Conservation (phyloP, 2,888 invertebrate genomes). For the Perizoma flavofasciatum region DNA sequence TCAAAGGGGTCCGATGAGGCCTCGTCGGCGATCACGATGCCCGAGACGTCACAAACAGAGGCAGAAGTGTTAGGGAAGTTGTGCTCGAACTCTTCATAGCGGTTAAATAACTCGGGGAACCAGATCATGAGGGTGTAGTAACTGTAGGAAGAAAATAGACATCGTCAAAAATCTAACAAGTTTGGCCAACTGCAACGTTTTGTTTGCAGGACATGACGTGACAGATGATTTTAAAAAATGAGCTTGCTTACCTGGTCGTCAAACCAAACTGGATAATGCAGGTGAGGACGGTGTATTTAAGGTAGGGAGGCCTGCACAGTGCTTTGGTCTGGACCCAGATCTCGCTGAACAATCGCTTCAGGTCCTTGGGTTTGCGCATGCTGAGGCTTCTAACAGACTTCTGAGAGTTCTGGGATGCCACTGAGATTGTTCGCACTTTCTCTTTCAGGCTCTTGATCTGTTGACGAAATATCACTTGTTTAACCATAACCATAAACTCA, state of each 20-base stretch:
- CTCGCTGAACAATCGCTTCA: slow-evolving; percentile 87
- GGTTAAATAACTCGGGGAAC: slow-evolving; percentile 95
- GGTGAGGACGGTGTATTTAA: slow-evolving; percentile 89
- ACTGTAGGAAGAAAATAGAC: slow-evolving; percentile 75
- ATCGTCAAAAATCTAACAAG: neutral
- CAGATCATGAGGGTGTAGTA: slow-evolving; percentile 96
- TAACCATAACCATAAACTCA: too few relatives aligned
- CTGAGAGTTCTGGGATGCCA: slow-evolving; percentile 85
- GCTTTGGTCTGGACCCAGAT: slow-evolving; percentile 90
- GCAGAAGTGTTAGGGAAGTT: slow-evolving; percentile 87
- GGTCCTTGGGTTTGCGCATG: slow-evolving; percentile 88
- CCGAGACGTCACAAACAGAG: slow-evolving; percentile 91
- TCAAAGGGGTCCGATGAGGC: slow-evolving; percentile 78
- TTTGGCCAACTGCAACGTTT: neutral
- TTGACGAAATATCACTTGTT: slow-evolving; percentile 2
- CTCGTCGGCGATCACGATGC: slow-evolving; percentile 82
- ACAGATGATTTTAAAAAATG: neutral
- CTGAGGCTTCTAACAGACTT: slow-evolving; percentile 88
- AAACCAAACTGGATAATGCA: slow-evolving; percentile 93
- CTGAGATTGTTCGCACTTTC: slow-evolving; percentile 86
- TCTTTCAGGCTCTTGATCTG: slow-evolving; percentile 89
- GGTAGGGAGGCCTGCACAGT: slow-evolving; percentile 89
- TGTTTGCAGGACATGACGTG: neutral
- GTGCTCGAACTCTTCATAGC: slow-evolving; percentile 90
- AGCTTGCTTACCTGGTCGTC: slow-evolving; percentile 85